Base-by-base conservation (phyloP, 2,888 invertebrate species). In the Epiblema foenella region DNA sequence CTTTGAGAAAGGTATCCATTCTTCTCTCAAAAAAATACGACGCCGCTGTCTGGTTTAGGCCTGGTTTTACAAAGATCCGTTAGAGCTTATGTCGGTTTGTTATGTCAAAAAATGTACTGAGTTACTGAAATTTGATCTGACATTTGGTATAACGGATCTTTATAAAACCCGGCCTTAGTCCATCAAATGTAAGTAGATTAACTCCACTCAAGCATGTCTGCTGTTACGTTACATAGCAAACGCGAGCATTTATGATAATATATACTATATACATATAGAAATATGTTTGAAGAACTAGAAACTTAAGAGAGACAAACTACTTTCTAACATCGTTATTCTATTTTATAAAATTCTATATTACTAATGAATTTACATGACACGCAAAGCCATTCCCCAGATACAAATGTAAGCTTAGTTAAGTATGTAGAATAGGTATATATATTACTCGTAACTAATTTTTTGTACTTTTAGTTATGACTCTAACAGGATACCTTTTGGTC, bases 341-440 rank as follows among this genome's bases (percentile, higher is more conserved):
- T 37, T 18, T 39, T 2, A 39, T 33, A 2, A 1, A 42, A 24
- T 24, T 10, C 0, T 24, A 46, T 17, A 24, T n/a, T 57, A 15
- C 56, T n/a, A 10, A 57, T 37, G 17, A 18, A 64, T 24, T 64
- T 52, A 37, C 20, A 64, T 64, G 29, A 20, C 64, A 64, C 20
- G 52, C n/a, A 15, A 54, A 18, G 7, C 11, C 20, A 10, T 12
- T 15, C 20, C 8, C 9, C 15, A 33, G 0, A 29, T 24, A 18
- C 15, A 62, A 49, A 62, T 17, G 49, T 62, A 12, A 49, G 10
- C 11, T 49, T 18, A 49, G 18, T 62, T 17, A 62, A 18, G 7
- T 33, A 29, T 49, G 17, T 2, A 49, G 17, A 49, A 49, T n/a
- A 18, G 10, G 24, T 24, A 60, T 18, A n/a, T 29, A 52, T 54